Percentiles rank a stretch among this genome's conserved stretches.
Evolutionary conservation across 2,888 invertebrate genomes (phyloP).

Genomic region (Litoditis marina): DNA sequence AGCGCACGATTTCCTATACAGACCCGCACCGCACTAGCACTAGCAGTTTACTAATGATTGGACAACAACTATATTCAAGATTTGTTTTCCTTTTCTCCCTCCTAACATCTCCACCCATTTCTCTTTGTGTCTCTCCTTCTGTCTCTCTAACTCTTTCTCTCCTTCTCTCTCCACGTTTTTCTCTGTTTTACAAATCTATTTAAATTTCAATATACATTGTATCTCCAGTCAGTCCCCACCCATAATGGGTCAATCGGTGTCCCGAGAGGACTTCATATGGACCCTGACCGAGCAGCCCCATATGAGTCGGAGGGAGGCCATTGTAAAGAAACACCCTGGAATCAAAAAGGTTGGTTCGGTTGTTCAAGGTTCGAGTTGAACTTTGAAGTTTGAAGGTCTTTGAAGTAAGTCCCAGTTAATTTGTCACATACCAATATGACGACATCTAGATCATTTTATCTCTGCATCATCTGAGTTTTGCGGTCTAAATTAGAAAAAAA

Average conservation of each 20-base stretch:
- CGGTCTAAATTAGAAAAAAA: no score
- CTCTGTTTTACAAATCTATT: background rate
- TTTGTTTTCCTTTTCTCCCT: no score
- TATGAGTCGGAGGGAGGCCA: slow-evolving; percentile 85
- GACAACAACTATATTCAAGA: no score
- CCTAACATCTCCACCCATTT: background rate
- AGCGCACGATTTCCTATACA: no score
- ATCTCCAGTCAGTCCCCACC: background rate
- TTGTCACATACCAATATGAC: no score
- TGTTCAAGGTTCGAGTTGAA: no score
- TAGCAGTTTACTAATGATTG: no score
- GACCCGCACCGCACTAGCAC: no score
- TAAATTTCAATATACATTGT: background rate
- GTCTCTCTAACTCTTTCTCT: slow-evolving; percentile 16
- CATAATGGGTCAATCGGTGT: slow-evolving; percentile 86
- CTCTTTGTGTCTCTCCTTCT: slow-evolving; percentile 8
- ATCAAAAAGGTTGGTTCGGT: slow-evolving; percentile 66
- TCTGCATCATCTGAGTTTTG: no score
- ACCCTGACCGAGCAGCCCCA: slow-evolving; percentile 94
- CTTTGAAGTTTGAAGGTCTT: no score
- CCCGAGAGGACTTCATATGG: slow-evolving; percentile 95
- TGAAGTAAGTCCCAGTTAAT: no score
- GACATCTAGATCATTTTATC: no score
- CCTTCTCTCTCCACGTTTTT: slow-evolving; percentile 9
- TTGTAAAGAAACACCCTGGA: slow-evolving; percentile 92